Evolutionary conservation across 1,140 invertebrate genomes (phyloP).

Genomic region (Zaprionus africanus): DNA sequence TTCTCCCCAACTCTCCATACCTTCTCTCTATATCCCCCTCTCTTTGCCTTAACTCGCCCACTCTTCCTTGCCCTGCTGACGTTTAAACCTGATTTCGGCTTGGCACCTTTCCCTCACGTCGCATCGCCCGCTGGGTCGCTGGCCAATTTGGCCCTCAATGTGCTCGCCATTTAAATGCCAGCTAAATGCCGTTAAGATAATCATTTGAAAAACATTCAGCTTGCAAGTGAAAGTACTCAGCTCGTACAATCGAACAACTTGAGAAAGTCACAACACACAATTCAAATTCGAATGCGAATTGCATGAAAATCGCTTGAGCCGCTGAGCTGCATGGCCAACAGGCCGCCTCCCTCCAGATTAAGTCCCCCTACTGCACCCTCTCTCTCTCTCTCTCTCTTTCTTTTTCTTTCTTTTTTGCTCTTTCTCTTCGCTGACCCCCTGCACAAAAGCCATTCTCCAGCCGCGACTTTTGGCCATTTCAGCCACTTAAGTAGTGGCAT

Average conservation of each 20-base stretch:
- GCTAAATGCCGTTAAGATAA: slow-evolving; percentile 61
- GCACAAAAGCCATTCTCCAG: slow-evolving; percentile 36
- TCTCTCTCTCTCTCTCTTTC: background rate
- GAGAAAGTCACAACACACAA: slow-evolving; percentile 70
- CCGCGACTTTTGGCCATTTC: slow-evolving; percentile 59
- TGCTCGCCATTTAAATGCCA: slow-evolving; percentile 68
- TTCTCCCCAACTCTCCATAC: background rate
- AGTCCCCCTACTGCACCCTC: background rate
- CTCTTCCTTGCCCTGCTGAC: slow-evolving; percentile 29
- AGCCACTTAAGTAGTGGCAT: slow-evolving; percentile 70
- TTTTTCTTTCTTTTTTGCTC: background rate
- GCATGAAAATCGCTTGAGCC: slow-evolving; percentile 45
- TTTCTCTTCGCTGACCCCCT: slow-evolving; percentile 23
- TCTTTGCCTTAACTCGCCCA: background rate
- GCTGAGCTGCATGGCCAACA: slow-evolving; percentile 23
- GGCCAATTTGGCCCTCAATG: slow-evolving; percentile 34
- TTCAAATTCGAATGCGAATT: slow-evolving; percentile 52
- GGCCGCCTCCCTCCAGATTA: background rate
- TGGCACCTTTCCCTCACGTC: slow-evolving; percentile 46
- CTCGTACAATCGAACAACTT: slow-evolving; percentile 59
- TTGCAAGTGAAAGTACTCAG: slow-evolving; percentile 70
- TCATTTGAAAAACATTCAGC: slow-evolving; percentile 56
- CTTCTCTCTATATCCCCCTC: background rate
- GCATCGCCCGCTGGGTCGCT: background rate
- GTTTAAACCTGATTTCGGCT: slow-evolving; percentile 29